Conservation (phyloP, 2,113 vertebrate genomes). For the Phylloscopus trochiloides region DNA sequence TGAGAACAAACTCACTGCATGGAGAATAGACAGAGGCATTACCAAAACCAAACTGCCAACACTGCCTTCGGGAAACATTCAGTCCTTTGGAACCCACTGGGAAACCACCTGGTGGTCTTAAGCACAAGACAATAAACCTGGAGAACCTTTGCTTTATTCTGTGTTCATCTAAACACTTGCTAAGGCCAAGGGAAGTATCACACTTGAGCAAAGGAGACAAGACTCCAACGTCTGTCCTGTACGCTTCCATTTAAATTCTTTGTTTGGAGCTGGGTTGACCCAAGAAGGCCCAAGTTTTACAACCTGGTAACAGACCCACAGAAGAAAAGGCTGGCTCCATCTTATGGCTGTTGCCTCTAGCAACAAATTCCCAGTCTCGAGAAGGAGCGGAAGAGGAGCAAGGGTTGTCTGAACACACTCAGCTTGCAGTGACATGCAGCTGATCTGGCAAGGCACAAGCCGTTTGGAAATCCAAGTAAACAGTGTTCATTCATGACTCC, state of each 20-base stretch:
- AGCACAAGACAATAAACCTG: neutral
- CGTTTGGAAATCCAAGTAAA: conserved; percentile 66
- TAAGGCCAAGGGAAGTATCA: neutral
- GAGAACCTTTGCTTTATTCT: neutral
- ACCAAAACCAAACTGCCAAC: neutral
- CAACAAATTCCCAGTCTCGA: neutral
- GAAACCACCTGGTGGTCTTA: neutral
- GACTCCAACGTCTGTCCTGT: neutral
- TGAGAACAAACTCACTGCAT: neutral
- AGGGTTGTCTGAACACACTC: neutral
- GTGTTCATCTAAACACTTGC: neutral
- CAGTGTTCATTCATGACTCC: conserved; percentile 61
- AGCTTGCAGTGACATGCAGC: conserved; percentile 33
- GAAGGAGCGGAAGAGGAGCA: neutral
- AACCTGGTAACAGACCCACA: neutral
- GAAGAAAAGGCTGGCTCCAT: neutral
- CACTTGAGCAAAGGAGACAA: neutral
- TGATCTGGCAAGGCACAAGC: conserved; percentile 55
- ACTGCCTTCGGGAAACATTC: neutral
- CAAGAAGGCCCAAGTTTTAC: neutral
- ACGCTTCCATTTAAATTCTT: neutral
- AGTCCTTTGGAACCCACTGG: neutral
- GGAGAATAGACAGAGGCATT: rapidly evolving
- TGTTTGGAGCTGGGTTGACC: neutral
- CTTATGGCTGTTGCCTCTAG: neutral